These are phyloP conservation scores for Catharus minimus DNA, from an alignment of 2,113 vertebrate species.

Conservation along the genomic window DNA sequence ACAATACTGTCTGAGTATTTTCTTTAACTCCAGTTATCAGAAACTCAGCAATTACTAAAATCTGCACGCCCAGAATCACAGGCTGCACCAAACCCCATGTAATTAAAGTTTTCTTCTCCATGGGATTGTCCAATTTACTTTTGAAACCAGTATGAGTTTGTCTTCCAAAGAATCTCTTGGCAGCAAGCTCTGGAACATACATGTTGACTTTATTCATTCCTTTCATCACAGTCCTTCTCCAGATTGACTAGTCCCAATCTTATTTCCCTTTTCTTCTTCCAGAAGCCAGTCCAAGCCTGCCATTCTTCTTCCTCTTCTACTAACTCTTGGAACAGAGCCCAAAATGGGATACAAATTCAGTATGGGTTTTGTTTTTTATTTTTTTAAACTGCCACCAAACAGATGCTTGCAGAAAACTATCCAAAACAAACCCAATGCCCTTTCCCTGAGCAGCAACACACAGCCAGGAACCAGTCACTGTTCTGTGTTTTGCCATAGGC, in stretches of 20 bases:
- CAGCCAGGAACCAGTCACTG: neutral
- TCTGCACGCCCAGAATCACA: neutral
- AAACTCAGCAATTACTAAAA: neutral
- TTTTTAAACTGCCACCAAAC: neutral
- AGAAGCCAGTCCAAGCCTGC: neutral
- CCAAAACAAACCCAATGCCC: neutral
- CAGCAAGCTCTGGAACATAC: neutral
- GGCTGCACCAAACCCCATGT: neutral
- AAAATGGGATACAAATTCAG: neutral
- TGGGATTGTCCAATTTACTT: neutral
- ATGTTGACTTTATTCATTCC: neutral
- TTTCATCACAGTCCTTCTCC: neutral
- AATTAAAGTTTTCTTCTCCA: neutral
- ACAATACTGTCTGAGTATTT: neutral
- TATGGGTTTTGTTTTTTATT: neutral
- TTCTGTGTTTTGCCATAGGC: neutral
- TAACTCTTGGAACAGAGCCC: neutral
- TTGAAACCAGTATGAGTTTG: neutral
- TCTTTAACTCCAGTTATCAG: neutral
- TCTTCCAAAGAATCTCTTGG: neutral
- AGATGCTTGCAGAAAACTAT: neutral
- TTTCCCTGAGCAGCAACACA: neutral
- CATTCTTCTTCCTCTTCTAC: neutral
- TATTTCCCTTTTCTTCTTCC: neutral
- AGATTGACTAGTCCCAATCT: neutral